Conservation (phyloP, 2,888 invertebrate genomes). For the Parochlus steinenii region DNA sequence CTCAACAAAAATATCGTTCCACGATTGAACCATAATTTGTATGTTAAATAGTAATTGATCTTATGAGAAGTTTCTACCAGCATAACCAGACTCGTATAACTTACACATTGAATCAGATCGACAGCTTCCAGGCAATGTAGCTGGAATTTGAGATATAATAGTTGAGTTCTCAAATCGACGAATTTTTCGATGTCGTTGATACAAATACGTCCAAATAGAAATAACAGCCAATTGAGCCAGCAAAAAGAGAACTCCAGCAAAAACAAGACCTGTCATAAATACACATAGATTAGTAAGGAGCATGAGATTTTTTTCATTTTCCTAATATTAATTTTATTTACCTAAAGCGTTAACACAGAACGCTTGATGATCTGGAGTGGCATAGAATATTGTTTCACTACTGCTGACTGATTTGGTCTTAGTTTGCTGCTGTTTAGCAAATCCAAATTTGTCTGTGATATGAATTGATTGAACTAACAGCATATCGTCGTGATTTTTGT, state of each 20-base stretch:
- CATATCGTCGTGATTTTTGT: slow-evolving; percentile 54
- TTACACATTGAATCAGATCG: slow-evolving; percentile 4
- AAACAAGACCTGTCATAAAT: slow-evolving; percentile 65
- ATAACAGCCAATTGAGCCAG: slow-evolving; percentile 75
- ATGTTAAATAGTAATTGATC: too few relatives aligned
- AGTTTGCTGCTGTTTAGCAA: slow-evolving; percentile 47
- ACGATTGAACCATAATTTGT: too few relatives aligned
- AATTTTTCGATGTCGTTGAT: slow-evolving; percentile 53
- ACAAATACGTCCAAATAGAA: slow-evolving; percentile 76
- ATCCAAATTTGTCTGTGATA: slow-evolving; percentile 83
- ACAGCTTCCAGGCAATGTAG: slow-evolving; percentile 20
- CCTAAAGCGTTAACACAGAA: slow-evolving; percentile 31
- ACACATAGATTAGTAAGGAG: too few relatives aligned
- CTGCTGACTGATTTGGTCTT: slow-evolving; percentile 29
- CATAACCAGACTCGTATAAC: slow-evolving; percentile 72
- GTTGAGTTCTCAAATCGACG: slow-evolving; percentile 20
- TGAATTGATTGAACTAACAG: slow-evolving; percentile 80
- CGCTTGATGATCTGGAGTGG: slow-evolving; percentile 36
- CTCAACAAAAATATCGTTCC: too few relatives aligned
- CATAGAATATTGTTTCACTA: slow-evolving; percentile 55
- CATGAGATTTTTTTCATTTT: not conserved
- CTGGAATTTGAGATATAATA: not conserved
- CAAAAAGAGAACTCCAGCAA: slow-evolving; percentile 71
- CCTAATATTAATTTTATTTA: too few relatives aligned
- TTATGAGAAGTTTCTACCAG: too few relatives aligned